Evolutionary conservation across 2,888 invertebrate species (phyloP), one percentile per base, ranked within the genome.

Genomic region (Pachycephus smyrnensis): DNA sequence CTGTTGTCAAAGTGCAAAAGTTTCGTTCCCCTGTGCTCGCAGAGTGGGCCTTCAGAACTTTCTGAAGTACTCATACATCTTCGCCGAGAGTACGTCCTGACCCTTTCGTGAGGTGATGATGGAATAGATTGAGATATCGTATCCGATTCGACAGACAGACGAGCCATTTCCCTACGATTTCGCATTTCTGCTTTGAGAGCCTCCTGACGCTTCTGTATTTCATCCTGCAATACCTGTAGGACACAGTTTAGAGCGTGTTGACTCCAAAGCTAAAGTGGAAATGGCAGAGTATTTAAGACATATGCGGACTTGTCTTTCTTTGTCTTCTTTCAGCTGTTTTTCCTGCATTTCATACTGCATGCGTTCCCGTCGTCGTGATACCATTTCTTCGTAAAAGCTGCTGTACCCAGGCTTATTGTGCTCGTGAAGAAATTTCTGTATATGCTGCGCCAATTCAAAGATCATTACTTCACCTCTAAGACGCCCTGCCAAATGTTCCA

Each of bases 371-470:
- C 95, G 94, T 76, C 95, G 94, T 75, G 94, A 93, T 12, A 97
- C 90, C 98, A 98, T 98, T 92, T 98, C 96, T 81, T 98, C 98
- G 86, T 98, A 97, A 90, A 96, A 97, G 12, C 98, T 98, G 79
- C 96, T 93, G 76, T 93, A 93, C 0, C 95, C 95, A 0, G 97
- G 97, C 89, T 96, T 96, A 89, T 97, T 97, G 91, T 97, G 95
- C 33, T 94, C 92, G 82, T 96, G 94, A 0, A 98, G 93, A 89
- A 96, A 98, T 88, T 95, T 95, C 94, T 96, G 95, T 0, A 96
- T 95, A 88, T 95, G 94, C 86, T 96, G 95, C 1, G 96, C 95
- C 73, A 98, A 91, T 86, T 98, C 95, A 88, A 94, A 96, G 83
- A 98, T 96, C 96, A 98, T 97, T 37, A 96, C 97, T 92, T 96